Evolutionary conservation across 2,888 invertebrate genomes (phyloP).

Genomic region (Deladenus siricidicola): DNA sequence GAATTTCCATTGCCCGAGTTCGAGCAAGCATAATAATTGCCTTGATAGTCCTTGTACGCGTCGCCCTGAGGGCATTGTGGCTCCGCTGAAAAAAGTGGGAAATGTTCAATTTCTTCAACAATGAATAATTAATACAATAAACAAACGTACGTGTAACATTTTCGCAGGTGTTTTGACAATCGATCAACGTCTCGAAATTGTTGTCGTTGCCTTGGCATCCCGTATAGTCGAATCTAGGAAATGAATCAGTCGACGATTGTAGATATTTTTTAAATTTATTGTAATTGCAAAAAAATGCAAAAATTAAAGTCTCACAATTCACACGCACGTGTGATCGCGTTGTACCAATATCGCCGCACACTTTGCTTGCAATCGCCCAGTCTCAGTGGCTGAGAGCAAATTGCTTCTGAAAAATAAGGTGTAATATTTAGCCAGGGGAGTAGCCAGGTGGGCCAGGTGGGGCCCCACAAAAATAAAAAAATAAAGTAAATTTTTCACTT

Average conservation of each 20-base stretch:
- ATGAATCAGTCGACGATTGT: neutral
- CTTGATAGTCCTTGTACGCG: conserved; percentile 53
- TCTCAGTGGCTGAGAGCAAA: conserved; percentile 52
- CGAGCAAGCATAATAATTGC: conserved; percentile 51
- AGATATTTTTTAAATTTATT: neutral
- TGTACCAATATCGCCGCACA: conserved; percentile 50
- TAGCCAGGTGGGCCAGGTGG: neutral
- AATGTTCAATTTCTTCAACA: neutral
- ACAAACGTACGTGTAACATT: conserved; percentile 46
- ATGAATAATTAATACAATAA: neutral
- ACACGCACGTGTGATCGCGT: conserved; percentile 49
- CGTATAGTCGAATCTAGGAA: conserved; percentile 42
- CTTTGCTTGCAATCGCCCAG: conserved; percentile 52
- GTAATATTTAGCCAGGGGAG: neutral
- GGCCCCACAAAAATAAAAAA: too few species aligned
- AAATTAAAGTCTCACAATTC: conserved; percentile 35
- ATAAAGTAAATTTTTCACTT: neutral
- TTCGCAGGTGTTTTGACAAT: conserved; percentile 52
- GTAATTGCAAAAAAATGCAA: too few species aligned
- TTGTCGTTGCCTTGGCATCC: conserved; percentile 50
- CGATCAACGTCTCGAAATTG: conserved; percentile 50
- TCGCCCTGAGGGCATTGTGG: conserved; percentile 53
- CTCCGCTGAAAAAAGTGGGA: conserved; percentile 49
- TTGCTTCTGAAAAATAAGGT: conserved; percentile 51
- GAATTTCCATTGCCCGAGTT: conserved; percentile 37